Evolutionary conservation across 2,888 invertebrate genomes (phyloP), one percentile per base, ranked within the genome.

Genomic region (Entomobrya multifasciata): DNA sequence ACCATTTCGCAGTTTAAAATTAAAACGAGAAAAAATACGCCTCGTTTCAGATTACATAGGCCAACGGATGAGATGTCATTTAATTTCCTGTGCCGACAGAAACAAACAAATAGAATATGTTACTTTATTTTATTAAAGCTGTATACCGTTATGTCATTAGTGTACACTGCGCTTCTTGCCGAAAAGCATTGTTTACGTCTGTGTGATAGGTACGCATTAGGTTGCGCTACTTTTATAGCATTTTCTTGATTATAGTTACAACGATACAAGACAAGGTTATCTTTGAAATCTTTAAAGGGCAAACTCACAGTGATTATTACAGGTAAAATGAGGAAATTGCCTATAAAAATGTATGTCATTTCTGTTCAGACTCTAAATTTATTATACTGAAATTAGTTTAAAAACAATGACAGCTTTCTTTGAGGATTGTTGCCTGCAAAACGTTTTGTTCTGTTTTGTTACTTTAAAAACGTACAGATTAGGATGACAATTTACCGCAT

Each of bases 101-200:
- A 30, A 36, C 36, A 49, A 52, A 74, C 74, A 74, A 74, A 74
- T 74, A 74, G 74, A 52, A 74, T 49, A 52, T 52, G 52, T 74
- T 74, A 74, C 36, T 36, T 8, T 36, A 10, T 22, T 74, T 74
- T 52, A 74, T 74, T 74, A 36, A 6, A 4, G 74, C 49, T 52
- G 52, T n/a, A 52, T 74, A 52, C 74, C 74, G 74, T 74, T 49
- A 74, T 36, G 44, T 74, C 49, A 52, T 52, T 11, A 74, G 74
- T n/a, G n/a, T 74, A 74, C 20, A 67, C 47, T 67, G 47, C n/a
- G 22, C 25, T 47, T 22, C 70, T 20, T n/a, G 20, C 25, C 20
- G 10, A n/a, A 47, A 36, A 47, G 27, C 70, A 70, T 36, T 44
- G 20, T 47, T 1, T 36, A 36, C 8, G 49, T n/a, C n/a, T 44